Evolutionary conservation across 1,140 invertebrate genomes (phyloP).

Genomic region (Himalopsyche phryganea): DNA sequence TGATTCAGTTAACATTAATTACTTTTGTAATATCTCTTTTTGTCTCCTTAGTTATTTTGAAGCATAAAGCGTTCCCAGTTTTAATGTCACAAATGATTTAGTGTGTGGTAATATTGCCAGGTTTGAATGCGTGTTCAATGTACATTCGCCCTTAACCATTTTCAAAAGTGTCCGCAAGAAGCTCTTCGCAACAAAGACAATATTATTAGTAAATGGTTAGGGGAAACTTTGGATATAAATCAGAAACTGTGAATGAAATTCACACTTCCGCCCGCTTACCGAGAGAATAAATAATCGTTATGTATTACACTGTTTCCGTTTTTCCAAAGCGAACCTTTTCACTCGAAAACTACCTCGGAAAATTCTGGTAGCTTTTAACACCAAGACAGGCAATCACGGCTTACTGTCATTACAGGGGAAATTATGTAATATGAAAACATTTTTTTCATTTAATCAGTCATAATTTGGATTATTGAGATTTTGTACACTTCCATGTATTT

Average conservation of each 20-base stretch:
- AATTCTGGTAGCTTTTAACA: no score
- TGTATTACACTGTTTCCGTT: conserved; percentile 18
- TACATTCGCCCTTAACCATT: background rate
- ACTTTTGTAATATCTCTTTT: background rate
- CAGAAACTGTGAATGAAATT: conserved; percentile 32
- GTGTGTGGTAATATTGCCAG: conserved; percentile 19
- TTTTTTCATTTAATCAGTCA: no score
- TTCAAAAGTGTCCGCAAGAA: conserved; percentile 4
- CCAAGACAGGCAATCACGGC: no score
- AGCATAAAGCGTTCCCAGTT: background rate
- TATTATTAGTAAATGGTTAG: conserved; percentile 29
- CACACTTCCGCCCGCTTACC: conserved; percentile 25
- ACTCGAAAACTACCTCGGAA: no score
- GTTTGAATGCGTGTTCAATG: conserved; percentile 12
- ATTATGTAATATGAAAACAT: no score
- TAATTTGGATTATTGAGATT: no score
- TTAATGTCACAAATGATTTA: conserved; percentile 20
- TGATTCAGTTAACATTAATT: background rate
- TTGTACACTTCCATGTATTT: no score
- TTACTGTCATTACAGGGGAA: no score
- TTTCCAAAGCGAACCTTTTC: no score
- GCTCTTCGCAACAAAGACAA: conserved; percentile 26
- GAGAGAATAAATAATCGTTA: conserved; percentile 27
- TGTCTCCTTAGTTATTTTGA: background rate
- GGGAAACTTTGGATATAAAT: conserved; percentile 31